These are phyloP conservation scores for Boleophthalmus pectinirostris DNA, from an alignment of 2,113 vertebrate species.

Conservation along the genomic window DNA sequence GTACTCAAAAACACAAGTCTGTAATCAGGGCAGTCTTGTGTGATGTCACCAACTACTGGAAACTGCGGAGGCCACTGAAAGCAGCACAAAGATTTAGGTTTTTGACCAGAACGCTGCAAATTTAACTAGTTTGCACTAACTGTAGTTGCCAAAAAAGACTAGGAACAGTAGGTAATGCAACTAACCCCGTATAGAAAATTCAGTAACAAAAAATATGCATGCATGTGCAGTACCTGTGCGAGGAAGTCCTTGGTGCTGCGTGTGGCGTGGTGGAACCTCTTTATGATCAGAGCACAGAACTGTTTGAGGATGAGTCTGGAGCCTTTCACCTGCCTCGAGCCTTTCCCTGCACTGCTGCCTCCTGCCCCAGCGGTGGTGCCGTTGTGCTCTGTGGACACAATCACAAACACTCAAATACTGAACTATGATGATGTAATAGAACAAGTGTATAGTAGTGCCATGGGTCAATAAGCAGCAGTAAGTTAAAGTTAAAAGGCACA, in stretches of 20 bases:
- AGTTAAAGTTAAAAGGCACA: too few species aligned
- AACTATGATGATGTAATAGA: neutral
- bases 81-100: too few species aligned
- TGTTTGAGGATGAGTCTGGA: slow-evolving; percentile 81
- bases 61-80: too few species aligned
- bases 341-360: slow-evolving; percentile 67
- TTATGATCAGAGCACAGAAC: slow-evolving; percentile 87
- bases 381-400: slow-evolving; percentile 45
- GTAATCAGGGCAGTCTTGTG: too few species aligned
- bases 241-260: slow-evolving; percentile 92
- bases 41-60: too few species aligned
- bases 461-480: neutral
- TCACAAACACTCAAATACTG: neutral
- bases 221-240: slow-evolving; percentile 82
- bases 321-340: slow-evolving; percentile 82
- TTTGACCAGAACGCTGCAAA: too few species aligned
- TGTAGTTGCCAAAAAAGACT: too few species aligned
- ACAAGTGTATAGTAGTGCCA: neutral
- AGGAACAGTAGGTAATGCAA: too few species aligned
- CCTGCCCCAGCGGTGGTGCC: slow-evolving; percentile 24
- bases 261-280: slow-evolving; percentile 84
- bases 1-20: too few species aligned
- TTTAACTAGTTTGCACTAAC: too few species aligned
- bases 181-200: too few species aligned
- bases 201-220: neutral